Conservation (phyloP, 2,888 invertebrate genomes). For the Epinotia demarniana region DNA sequence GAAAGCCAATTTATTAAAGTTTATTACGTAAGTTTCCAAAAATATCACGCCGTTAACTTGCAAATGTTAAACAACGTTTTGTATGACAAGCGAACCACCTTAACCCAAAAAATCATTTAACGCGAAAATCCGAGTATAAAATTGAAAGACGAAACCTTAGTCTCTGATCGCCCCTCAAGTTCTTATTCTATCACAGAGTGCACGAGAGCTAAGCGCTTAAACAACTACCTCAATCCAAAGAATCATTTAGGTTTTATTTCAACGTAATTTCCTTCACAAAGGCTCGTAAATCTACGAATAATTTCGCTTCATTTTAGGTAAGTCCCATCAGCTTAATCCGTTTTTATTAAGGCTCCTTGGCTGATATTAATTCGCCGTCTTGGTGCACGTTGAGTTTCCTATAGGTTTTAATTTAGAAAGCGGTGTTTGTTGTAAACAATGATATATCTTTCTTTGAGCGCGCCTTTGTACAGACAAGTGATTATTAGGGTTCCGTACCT, state of each 20-base stretch:
- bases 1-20: too few species aligned
- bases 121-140: too few species aligned
- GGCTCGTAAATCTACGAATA: background rate
- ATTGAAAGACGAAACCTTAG: too few species aligned
- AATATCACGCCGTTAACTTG: too few species aligned
- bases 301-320: background rate
- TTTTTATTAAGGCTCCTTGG: background rate
- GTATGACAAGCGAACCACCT: too few species aligned
- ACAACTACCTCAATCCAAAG: background rate
- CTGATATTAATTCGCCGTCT: slow-evolving; percentile 1
- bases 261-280: background rate
- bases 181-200: background rate
- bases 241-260: background rate
- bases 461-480: background rate
- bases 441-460: background rate
- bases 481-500: too few species aligned
- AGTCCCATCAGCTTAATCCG: slow-evolving; percentile 4
- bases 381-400: background rate
- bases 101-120: too few species aligned
- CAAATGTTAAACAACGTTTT: too few species aligned
- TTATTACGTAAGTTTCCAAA: too few species aligned
- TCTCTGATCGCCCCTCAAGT: too few species aligned
- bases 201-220: background rate
- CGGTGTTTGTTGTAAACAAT: background rate
- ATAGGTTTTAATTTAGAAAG: background rate